phyloP scores from a whole-genome alignment of 2,888 invertebrate species.

The Euplexia lucipara region DNA sequence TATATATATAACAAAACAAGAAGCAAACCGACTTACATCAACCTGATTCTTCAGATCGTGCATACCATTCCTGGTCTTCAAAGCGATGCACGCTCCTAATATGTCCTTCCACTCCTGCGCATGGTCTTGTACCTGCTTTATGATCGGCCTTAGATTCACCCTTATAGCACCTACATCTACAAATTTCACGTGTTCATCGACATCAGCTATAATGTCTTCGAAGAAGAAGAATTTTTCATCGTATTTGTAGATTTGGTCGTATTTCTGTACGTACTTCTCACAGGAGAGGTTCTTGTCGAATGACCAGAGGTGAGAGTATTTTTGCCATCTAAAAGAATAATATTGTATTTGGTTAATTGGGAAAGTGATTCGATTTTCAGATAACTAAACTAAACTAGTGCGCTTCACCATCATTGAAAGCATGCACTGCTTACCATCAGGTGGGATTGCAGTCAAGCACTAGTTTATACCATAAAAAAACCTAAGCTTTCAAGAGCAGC shows the following conservation, averaged over 20 bases:
- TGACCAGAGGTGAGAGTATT: slow-evolving; percentile 94
- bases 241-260: slow-evolving; percentile 90
- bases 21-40: slow-evolving; percentile 88
- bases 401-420: too few relatives aligned
- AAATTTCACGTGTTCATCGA: slow-evolving; percentile 90
- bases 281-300: slow-evolving; percentile 94
- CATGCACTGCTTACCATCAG: too few relatives aligned
- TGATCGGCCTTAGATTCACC: slow-evolving; percentile 94
- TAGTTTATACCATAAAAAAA: too few relatives aligned
- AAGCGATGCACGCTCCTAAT: slow-evolving; percentile 93
- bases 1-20: too few relatives aligned
- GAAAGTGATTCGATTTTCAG: not conserved
- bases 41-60: slow-evolving; percentile 93
- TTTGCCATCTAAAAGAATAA: slow-evolving; percentile 92
- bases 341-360: not conserved
- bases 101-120: slow-evolving; percentile 95
- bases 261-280: slow-evolving; percentile 94
- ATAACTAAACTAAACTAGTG: too few relatives aligned
- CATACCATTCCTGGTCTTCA: slow-evolving; percentile 93
- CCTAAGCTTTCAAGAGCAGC: too few relatives aligned
- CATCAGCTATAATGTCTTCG: slow-evolving; percentile 93
- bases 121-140: slow-evolving; percentile 92
- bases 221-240: slow-evolving; percentile 97
- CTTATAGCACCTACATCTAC: slow-evolving; percentile 93
- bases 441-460: too few relatives aligned